These are phyloP conservation scores for Octopus bimaculoides DNA, from an alignment of 1,140 invertebrate species.

Conservation along the genomic window DNA sequence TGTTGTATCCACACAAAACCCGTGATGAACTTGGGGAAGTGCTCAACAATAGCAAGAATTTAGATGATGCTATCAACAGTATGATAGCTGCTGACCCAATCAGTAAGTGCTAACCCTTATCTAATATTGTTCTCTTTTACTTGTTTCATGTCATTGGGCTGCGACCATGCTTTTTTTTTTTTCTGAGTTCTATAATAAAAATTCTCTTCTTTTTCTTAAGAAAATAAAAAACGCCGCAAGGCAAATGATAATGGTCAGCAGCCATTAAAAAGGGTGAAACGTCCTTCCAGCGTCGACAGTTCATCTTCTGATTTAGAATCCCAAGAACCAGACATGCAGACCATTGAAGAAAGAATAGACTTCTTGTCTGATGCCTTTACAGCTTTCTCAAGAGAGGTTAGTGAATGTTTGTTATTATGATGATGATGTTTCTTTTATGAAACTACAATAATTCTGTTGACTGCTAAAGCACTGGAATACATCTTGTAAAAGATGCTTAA, in stretches of 20 bases:
- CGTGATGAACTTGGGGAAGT: constrained; percentile 4
- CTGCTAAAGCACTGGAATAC: too few relatives aligned
- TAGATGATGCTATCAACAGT: constrained; percentile 8
- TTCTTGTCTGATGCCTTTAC: constrained; percentile 2
- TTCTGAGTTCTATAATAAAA: too few relatives aligned
- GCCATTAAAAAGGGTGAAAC: too few relatives aligned
- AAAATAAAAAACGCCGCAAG: background rate
- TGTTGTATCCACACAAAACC: background rate
- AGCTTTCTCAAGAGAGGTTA: background rate
- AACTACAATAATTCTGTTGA: too few relatives aligned
- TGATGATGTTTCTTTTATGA: too few relatives aligned
- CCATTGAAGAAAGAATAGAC: constrained; percentile 10
- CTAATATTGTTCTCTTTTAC: too few relatives aligned
- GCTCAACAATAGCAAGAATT: background rate
- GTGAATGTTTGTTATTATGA: background rate
- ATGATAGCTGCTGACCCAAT: background rate
- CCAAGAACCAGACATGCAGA: background rate
- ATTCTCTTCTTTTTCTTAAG: background rate
- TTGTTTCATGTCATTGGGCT: too few relatives aligned
- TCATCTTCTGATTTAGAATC: background rate
- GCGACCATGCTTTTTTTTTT: too few relatives aligned
- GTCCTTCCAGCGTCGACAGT: too few relatives aligned
- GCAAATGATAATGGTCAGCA: background rate
- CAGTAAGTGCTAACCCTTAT: background rate
- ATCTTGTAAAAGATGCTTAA: too few relatives aligned